These are phyloP conservation scores for Colossoma macropomum DNA, from an alignment of 2,113 vertebrate species.

Conservation along the genomic window DNA sequence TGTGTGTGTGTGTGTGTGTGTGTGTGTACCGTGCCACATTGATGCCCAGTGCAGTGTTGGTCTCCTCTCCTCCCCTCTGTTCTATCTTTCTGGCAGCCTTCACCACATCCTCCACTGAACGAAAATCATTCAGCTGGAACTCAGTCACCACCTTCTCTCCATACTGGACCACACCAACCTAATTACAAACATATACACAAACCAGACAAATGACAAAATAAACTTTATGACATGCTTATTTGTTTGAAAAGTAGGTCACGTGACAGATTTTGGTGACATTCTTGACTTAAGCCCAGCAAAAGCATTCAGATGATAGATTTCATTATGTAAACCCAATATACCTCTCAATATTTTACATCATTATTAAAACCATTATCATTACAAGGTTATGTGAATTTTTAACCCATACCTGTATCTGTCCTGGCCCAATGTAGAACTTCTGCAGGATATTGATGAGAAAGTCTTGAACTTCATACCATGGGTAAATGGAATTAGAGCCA, in stretches of 20 bases:
- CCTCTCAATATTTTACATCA: no score
- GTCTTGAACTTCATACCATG: constrained; percentile 94
- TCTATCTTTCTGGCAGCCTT: constrained; percentile 87
- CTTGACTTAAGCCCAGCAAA: no score
- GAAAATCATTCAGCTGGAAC: constrained; percentile 90
- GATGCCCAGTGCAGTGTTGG: constrained; percentile 91
- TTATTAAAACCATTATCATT: not conserved
- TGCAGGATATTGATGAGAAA: constrained; percentile 96
- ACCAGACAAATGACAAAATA: not conserved
- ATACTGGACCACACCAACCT: constrained; percentile 96
- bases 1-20: not conserved
- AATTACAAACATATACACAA: not conserved
- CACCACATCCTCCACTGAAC: constrained; percentile 89
- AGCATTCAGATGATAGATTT: no score
- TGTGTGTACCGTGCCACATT: constrained; percentile 86
- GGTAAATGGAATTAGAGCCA: constrained; percentile 98
- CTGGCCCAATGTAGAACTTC: constrained; percentile 94
- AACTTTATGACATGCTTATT: not conserved
- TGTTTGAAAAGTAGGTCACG: no score
- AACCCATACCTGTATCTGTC: constrained; percentile 91
- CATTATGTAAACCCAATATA: no score
- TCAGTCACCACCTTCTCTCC: constrained; percentile 92
- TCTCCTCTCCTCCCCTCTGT: constrained; percentile 94
- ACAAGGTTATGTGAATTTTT: not conserved
- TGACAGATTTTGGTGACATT: no score